phyloP scores from a whole-genome alignment of 1,140 invertebrate genomes.

The Pogonognathellus flavescens region DNA sequence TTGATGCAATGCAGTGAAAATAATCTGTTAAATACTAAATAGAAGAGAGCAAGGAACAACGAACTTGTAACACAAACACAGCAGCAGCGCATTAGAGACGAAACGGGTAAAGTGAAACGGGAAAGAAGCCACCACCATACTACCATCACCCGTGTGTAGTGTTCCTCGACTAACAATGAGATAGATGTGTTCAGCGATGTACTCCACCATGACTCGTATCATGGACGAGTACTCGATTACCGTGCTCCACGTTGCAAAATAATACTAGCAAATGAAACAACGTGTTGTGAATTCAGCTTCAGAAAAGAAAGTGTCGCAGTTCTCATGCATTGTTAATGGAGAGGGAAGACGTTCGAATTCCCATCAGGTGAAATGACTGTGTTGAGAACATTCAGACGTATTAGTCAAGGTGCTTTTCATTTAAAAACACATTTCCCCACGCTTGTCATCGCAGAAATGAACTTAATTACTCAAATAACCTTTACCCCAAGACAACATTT shows the following conservation, averaged over 20 bases:
- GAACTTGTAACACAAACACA: too few species aligned
- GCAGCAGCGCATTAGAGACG: too few species aligned
- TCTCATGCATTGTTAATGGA: constrained; percentile 24
- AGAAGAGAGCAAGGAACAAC: too few species aligned
- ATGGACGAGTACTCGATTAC: too few species aligned
- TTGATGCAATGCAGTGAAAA: constrained; percentile 40
- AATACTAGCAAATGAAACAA: too few species aligned
- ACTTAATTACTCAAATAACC: background rate
- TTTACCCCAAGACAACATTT: background rate
- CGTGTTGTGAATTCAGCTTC: too few species aligned
- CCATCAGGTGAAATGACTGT: constrained; percentile 6
- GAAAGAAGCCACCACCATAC: background rate
- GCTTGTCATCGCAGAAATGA: background rate
- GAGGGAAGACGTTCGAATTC: background rate
- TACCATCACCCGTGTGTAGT: background rate
- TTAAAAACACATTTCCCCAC: background rate
- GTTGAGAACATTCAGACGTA: background rate
- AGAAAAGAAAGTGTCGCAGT: constrained; percentile 18
- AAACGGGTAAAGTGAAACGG: background rate
- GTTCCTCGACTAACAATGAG: background rate
- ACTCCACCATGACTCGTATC: too few species aligned
- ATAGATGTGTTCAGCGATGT: too few species aligned
- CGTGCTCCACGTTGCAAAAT: too few species aligned
- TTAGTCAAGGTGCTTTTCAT: background rate
- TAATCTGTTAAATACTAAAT: background rate